Base-by-base conservation (phyloP, 2,888 invertebrate genomes). In the Mythimna lalbum region DNA sequence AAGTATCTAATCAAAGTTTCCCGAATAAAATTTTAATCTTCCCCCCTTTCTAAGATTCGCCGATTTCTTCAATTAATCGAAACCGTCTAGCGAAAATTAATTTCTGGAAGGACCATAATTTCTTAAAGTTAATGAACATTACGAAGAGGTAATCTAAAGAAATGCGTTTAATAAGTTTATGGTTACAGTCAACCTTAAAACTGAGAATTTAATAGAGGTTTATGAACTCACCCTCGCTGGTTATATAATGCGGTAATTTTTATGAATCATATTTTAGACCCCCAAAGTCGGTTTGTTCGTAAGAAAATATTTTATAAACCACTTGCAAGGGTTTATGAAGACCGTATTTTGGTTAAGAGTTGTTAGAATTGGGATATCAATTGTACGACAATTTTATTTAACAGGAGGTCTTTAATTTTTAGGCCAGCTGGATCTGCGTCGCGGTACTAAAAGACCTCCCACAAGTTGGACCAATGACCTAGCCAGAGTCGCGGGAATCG, bases 11-110 rank as follows among this genome's bases (percentile, higher is more conserved):
- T 31, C 31, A 31, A 69, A 12, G 39, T 31, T 33, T 21, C 53
- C 19, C n/a, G 43, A 64, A 73, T 68, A 57, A 74, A 31, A 60
- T 63, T 72, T n/a, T 49, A 72, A 77, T 72, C 70, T 72, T 66
- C 43, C 70, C 68, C 64, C 68, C 68, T 74, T 86, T 83, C 80
- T 75, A 78, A 83, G 82, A 87, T 87, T 87, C 86, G 70, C 86
- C 86, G 87, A 89, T 89, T 86, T 80, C 81, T 49, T 78, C 84
- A 86, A 89, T 88, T 86, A 88, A 88, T 90, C 86, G 88, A 82
- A 86, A 83, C 36, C 83, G 85, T 86, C 84, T 83, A 80, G 69
- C 39, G 80, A 81, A 88, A 90, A 89, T 89, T 88, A 88, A 88
- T 89, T 88, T 86, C 79, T 83, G 76, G 78, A 80, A 83, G 78